Percentiles rank a stretch among this genome's conserved stretches.
phyloP scores from a whole-genome alignment of 2,113 vertebrate genomes.

The Nematolebias whitei region DNA sequence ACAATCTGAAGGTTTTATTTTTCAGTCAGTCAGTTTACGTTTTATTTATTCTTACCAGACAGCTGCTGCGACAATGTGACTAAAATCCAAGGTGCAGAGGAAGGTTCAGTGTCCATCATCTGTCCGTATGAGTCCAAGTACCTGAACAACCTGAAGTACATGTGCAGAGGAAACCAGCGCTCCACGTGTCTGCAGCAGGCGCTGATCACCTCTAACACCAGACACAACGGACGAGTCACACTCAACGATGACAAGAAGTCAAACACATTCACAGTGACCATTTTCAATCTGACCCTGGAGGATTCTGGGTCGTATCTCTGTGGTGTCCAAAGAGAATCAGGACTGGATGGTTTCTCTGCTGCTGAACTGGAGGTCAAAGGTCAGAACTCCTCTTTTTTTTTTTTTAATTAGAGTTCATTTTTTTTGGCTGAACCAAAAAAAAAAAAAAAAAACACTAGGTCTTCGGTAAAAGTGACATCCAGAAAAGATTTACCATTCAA shows the following conservation, averaged over 20 bases:
- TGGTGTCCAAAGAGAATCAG: slow-evolving; percentile 22
- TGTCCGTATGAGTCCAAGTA: background rate
- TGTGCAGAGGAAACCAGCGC: slow-evolving; percentile 25
- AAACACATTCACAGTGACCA: too few species aligned
- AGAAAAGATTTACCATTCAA: too few species aligned
- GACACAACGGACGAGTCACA: background rate
- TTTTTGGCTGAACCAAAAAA: too few species aligned
- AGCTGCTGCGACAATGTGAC: slow-evolving; percentile 24
- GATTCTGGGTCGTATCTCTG: slow-evolving; percentile 52
- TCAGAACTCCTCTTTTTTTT: slow-evolving; percentile 8
- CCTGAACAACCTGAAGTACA: slow-evolving; percentile 27
- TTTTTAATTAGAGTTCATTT: too few species aligned
- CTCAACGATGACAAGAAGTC: slow-evolving; percentile 1
- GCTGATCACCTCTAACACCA: slow-evolving; percentile 1
- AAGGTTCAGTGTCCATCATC: slow-evolving; percentile 7
- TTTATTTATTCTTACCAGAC: slow-evolving; percentile 7
- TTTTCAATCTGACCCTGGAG: slow-evolving; percentile 41
- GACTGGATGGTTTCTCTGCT: slow-evolving; percentile 46
- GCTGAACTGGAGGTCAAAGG: slow-evolving; percentile 47
- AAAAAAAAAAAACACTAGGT: too few species aligned
- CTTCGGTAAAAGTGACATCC: too few species aligned
- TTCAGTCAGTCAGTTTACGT: background rate
- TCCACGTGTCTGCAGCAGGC: slow-evolving; percentile 42
- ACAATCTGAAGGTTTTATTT: too few species aligned
- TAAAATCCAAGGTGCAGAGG: background rate